Evolutionary conservation across 2,113 vertebrate species (phyloP), one percentile per base, ranked within the genome.

Genomic region (Podilymbus podiceps): DNA sequence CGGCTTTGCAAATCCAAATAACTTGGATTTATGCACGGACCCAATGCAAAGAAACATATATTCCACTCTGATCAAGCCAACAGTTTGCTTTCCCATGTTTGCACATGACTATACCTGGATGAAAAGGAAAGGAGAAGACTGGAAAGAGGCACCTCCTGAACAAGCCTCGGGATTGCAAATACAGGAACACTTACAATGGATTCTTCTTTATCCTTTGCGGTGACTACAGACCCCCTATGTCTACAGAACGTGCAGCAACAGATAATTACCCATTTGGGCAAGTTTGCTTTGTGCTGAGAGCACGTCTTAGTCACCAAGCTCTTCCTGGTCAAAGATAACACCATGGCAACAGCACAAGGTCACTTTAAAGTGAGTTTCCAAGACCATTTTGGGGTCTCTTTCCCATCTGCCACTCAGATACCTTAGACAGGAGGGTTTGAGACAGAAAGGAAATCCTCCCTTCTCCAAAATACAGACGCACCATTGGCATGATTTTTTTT

Each of bases 401-500:
- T 87, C 35, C 63, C 77, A 68, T 67, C 73, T 78, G 38, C 15
- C 47, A 40, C 53, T 68, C 72, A 84, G 90, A 89, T 56, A 44
- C 24, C 49, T 87, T 13, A n/a, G 63, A 35, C 27, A 81, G 19
- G 12, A 77, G 53, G 12, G 15, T 13, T 15, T 69, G 50, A 88
- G 55, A 50, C 1, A 8, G 30, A n/a, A 33, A 44, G 6, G 31
- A 75, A 84, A 52, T 5, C 11, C 12, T 73, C 46, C 15, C 28
- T 50, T 49, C 20, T 28, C 10, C 25, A 38, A 69, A 63, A 46
- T 44, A 23, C 64, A 21, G 4, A 50, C 30, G 56, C 16, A 38
- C 15, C 4, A 0, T 1, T 2, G 0, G 20, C 14, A 22, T 33
- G 46, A 31, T 73, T 60, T 64, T 52, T 4, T 7, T 4, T 7